A percentile compares a stretch with the other conserved stretches of the same genome.
phyloP scores from a whole-genome alignment of 1,140 invertebrate genomes.

The Scaptomyza hsui region DNA sequence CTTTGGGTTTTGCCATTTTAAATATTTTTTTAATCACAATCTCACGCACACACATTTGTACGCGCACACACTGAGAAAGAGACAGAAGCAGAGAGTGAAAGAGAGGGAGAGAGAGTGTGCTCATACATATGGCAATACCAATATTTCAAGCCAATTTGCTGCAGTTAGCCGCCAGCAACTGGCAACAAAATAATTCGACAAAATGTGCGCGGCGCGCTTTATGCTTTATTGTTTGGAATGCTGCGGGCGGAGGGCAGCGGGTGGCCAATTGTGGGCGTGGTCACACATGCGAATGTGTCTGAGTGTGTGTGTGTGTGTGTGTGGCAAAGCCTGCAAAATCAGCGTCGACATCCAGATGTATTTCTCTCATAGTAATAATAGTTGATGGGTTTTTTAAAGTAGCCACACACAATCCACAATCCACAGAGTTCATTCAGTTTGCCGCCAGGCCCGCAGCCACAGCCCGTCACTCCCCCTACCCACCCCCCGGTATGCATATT shows the following conservation, averaged over 20 bases:
- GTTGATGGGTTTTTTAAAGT: slow-evolving; percentile 73
- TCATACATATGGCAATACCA: slow-evolving; percentile 81
- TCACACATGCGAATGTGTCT: slow-evolving; percentile 2
- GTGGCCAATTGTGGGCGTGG: slow-evolving; percentile 22
- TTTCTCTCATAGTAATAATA: slow-evolving; percentile 60
- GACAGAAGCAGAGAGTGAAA: neutral
- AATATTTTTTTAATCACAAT: slow-evolving; percentile 82
- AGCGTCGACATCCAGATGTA: slow-evolving; percentile 55
- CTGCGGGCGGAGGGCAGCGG: slow-evolving; percentile 39
- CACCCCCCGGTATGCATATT: slow-evolving; percentile 43
- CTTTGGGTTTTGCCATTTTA: slow-evolving; percentile 78
- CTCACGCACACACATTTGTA: slow-evolving; percentile 66
- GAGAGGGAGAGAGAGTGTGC: slow-evolving; percentile 3
- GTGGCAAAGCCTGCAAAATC: slow-evolving; percentile 54
- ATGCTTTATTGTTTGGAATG: slow-evolving; percentile 79
- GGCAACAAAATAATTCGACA: slow-evolving; percentile 83
- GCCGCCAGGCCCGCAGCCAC: neutral
- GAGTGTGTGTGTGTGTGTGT: slow-evolving; percentile 4
- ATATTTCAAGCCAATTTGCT: slow-evolving; percentile 83
- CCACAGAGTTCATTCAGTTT: slow-evolving; percentile 2
- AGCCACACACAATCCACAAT: slow-evolving; percentile 29
- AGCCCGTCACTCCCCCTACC: neutral
- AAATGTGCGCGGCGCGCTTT: slow-evolving; percentile 81
- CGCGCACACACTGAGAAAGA: slow-evolving; percentile 6
- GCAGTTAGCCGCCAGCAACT: slow-evolving; percentile 79